Base-by-base conservation (phyloP, 1,140 invertebrate genomes). In the Hermetia illucens region DNA sequence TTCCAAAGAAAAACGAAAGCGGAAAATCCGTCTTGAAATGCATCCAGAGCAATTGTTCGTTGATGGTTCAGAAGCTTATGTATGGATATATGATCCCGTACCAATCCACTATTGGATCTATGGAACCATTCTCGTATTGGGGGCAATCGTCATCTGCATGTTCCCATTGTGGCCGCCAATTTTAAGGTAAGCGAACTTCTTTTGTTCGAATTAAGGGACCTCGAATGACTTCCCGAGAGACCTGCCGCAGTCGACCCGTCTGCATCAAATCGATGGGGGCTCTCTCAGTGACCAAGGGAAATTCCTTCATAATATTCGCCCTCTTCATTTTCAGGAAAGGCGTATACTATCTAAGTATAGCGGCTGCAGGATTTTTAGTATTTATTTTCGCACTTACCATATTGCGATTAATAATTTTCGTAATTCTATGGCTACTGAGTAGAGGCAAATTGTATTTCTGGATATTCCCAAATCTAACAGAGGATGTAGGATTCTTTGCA, bases 71-170 rank as follows among this genome's bases (percentile, higher is more conserved):
- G 91, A 97, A 65, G 87, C 94, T 3, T 99, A 97, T 66, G 94
- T 98, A 12, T 98, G 96, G 96, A 84, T 98, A 39, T 99, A 96
- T 66, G 94, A 98, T 62, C 94, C 94, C 4, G 91, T 95, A 50
- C 91, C 93, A 8, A 75, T 92, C 41, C 89, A 91, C 66, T 96
- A 96, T 55, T 98, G 93, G 81, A 69, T 97, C 44, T 85, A 93
- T 53, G 95, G 95, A 34, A 72, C 82, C 18, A 66, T 93, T 0
- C 70, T 98, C 41, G 87, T 98, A 16, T 64, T 97, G 35, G 93
- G 85, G 25, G 86, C 88, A 32, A 92, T 97, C 51, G 84, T 77
- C n/a, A 76, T 98, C 21, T 98, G 95, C 66, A 71, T 98, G 44
- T 98, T 98, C 65, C 95, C 95, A 12, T 61, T 99, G 33, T 99